Conservation (phyloP, 2,888 invertebrate genomes). For the Polydrusus tereticollis region DNA sequence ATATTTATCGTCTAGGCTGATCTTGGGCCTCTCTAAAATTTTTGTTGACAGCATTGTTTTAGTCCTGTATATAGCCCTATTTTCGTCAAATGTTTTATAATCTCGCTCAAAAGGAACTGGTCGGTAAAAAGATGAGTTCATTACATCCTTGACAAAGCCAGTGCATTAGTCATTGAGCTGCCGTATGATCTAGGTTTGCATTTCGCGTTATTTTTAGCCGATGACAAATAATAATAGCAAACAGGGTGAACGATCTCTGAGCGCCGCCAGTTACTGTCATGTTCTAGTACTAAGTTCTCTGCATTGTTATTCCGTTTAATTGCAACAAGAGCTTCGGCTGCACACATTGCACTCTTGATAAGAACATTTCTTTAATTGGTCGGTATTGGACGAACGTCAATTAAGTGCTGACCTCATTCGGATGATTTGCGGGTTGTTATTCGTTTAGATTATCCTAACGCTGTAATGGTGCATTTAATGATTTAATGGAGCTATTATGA, state of each 20-base stretch:
- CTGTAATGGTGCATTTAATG: slow-evolving; percentile 21
- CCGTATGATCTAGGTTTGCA: slow-evolving; percentile 32
- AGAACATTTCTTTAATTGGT: slow-evolving; percentile 25
- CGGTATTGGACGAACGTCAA: slow-evolving; percentile 28
- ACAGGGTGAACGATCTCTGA: slow-evolving; percentile 45
- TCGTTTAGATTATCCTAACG: not conserved
- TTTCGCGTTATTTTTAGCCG: slow-evolving; percentile 46
- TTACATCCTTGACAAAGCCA: slow-evolving; percentile 3
- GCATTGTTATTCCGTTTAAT: slow-evolving; percentile 38
- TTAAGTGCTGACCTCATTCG: slow-evolving; percentile 36
- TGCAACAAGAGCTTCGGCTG: slow-evolving; percentile 25
- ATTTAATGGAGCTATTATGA: slow-evolving; percentile 16
- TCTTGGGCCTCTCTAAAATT: too few species aligned
- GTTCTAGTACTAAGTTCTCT: slow-evolving; percentile 19
- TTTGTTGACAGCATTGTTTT: too few species aligned
- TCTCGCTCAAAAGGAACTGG: too few species aligned
- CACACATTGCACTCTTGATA: slow-evolving; percentile 35
- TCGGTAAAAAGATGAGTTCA: too few species aligned
- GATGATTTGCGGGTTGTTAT: slow-evolving; percentile 23
- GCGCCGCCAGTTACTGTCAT: slow-evolving; percentile 35
- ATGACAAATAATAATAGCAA: slow-evolving; percentile 45
- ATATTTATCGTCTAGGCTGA: too few species aligned
- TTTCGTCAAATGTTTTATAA: too few species aligned
- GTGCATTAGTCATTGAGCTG: slow-evolving; percentile 37
- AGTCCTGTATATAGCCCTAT: too few species aligned